Evolutionary conservation across 1,140 invertebrate species (phyloP).

Genomic region (Tetragnatha versicolor): DNA sequence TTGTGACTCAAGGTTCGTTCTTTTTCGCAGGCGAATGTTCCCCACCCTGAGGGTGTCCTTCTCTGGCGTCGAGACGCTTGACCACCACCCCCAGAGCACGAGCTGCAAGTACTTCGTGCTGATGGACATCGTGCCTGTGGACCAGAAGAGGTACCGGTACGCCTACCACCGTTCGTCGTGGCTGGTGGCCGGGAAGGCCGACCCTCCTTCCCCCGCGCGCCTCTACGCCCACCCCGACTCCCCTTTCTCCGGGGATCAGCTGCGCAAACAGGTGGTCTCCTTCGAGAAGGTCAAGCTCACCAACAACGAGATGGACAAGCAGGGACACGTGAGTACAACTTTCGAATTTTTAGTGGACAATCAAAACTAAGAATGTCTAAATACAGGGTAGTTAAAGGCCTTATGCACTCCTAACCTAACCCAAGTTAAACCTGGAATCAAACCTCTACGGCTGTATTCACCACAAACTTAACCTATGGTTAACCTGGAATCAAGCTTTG

Average conservation of each 20-base stretch:
- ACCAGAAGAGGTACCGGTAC: conserved; percentile 75
- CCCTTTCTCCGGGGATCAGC: conserved; percentile 91
- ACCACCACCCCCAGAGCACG: conserved; percentile 42
- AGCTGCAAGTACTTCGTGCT: conserved; percentile 68
- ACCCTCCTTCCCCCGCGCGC: conserved; percentile 89
- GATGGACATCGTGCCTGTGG: conserved; percentile 73
- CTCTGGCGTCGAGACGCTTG: conserved; percentile 66
- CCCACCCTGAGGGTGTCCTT: conserved; percentile 73
- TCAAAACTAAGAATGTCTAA: too few species aligned
- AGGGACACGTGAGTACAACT: conserved; percentile 71
- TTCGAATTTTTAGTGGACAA: too few species aligned
- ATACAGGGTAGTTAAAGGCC: too few species aligned
- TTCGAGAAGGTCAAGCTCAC: conserved; percentile 79
- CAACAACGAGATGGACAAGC: conserved; percentile 76
- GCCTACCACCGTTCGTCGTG: conserved; percentile 75
- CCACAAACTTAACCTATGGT: too few species aligned
- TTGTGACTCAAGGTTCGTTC: too few species aligned
- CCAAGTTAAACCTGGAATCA: too few species aligned
- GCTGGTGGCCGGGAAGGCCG: conserved; percentile 76
- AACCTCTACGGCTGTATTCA: too few species aligned
- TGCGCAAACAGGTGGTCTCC: conserved; percentile 74
- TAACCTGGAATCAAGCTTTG: too few species aligned
- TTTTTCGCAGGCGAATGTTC: conserved; percentile 72
- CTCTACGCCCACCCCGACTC: conserved; percentile 95
- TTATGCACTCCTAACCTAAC: too few species aligned